These are phyloP conservation scores for Eugnorisma glareosa DNA, from an alignment of 2,888 invertebrate species.

Conservation along the genomic window DNA sequence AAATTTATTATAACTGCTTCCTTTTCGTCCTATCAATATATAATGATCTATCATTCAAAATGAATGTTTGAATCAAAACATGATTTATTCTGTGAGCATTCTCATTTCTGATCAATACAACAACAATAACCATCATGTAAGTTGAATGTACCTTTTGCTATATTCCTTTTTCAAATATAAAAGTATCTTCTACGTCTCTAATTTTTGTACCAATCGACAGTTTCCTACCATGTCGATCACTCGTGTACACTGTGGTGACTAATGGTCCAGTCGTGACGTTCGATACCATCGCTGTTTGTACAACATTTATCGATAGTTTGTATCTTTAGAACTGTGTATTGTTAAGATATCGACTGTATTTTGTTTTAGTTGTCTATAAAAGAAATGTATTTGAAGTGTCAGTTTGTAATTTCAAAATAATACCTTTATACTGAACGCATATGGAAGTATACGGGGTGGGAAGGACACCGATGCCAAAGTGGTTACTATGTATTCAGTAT, in stretches of 20 bases:
- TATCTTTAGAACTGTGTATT: constrained; percentile 48
- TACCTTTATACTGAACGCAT: no score
- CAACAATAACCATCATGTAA: not conserved
- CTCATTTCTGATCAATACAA: not conserved
- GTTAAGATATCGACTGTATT: constrained; percentile 42
- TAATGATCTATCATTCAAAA: constrained; percentile 47
- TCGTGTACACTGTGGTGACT: constrained; percentile 45
- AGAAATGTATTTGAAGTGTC: no score
- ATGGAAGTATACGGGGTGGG: no score
- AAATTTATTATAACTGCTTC: constrained; percentile 58
- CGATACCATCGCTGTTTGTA: constrained; percentile 69
- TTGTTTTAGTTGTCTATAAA: constrained; percentile 5
- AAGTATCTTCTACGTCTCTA: not conserved
- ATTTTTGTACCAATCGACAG: constrained; percentile 19
- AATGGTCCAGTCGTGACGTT: constrained; percentile 60
- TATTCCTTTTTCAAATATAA: not conserved
- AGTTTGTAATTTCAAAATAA: no score
- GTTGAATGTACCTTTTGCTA: not conserved
- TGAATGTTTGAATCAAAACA: not conserved
- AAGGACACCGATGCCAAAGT: no score
- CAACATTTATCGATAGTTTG: constrained; percentile 58
- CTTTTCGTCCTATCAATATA: constrained; percentile 58
- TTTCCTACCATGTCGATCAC: constrained; percentile 32
- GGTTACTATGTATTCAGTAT: no score
- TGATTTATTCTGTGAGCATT: not conserved